Base-by-base conservation (phyloP, 2,888 invertebrate species). In the Notocelia uddmanniana region DNA sequence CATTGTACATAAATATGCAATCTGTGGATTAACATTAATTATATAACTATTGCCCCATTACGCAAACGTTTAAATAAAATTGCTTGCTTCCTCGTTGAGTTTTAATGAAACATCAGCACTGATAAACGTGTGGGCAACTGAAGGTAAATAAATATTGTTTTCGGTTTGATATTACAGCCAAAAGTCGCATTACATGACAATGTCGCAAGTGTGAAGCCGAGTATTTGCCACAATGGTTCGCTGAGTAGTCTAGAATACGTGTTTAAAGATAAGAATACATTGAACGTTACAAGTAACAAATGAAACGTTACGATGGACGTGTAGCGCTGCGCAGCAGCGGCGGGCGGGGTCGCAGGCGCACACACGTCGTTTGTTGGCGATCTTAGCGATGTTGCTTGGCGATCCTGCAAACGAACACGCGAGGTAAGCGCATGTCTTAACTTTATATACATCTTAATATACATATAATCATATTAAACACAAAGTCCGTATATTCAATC, bases 321-420 rank as follows among this genome's bases (percentile, higher is more conserved):
- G 63, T 72, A 81, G 83, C 80, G 83, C 80, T 79, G 82, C 79
- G 76, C 82, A 76, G 77, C 80, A 81, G 76, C 73, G 85, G 85
- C 85, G 83, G 85, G 84, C 86, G 80, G 85, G 82, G 82, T 78
- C 83, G 89, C 89, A 88, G 89, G 89, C 89, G 87, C 88, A 45
- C 45, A 45, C 45, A 45, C 87, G 83, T 80, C 85, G 83, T 82
- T 85, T 83, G 83, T 82, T 79, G 80, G 80, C 80, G 82, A 82
- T 80, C 83, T 82, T 82, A 45, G 45, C 45, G 45, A 45, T 45
- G 45, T 88, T 84, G 88, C 86, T 85, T 88, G 83, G 84, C 83
- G 85, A 86, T 87, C 90, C 92, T 92, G 89, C n/a, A 67, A 69
- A 62, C 62, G 37, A 10, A 19, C 63, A 62, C 52, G 64, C 58